Conservation (phyloP, 92 coral and sea anemone species). For the Phenganax stokvisi region DNA sequence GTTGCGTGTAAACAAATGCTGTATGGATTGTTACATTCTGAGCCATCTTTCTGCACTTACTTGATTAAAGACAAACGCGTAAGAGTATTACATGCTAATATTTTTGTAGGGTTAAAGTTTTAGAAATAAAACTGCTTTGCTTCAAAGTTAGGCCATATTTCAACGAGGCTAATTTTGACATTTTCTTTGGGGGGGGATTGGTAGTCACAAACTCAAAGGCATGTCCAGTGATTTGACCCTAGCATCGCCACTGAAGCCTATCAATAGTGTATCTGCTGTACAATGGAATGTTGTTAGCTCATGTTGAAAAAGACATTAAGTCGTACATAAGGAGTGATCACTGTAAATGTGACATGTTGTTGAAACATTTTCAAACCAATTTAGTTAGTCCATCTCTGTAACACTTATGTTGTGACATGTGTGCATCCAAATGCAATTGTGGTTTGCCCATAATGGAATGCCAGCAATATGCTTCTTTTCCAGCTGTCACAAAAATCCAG, state of each 20-base stretch:
- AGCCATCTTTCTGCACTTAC: too few relatives aligned
- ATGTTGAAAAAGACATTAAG: slow-evolving; percentile 11
- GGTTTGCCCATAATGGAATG: slow-evolving; percentile 45
- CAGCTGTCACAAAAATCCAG: slow-evolving; percentile 36
- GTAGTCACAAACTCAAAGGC: too few relatives aligned
- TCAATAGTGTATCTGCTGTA: background rate
- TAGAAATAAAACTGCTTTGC: too few relatives aligned
- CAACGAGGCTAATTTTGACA: too few relatives aligned
- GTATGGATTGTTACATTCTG: too few relatives aligned
- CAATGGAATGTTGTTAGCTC: slow-evolving; percentile 21
- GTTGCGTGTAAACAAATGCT: too few relatives aligned
- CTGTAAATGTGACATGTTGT: background rate
- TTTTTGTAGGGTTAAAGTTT: too few relatives aligned
- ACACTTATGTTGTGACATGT: slow-evolving; percentile 53
- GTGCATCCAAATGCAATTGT: slow-evolving; percentile 53
- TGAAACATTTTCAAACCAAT: slow-evolving; percentile 3
- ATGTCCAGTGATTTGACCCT: too few relatives aligned
- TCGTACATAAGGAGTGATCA: slow-evolving; percentile 2
- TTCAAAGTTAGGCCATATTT: too few relatives aligned
- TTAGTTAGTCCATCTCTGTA: background rate
- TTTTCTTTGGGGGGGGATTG: too few relatives aligned
- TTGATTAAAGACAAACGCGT: too few relatives aligned
- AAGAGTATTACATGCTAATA: too few relatives aligned
- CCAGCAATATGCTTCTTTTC: slow-evolving; percentile 36
- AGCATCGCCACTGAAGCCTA: background rate